Evolutionary conservation across 2,113 vertebrate genomes (phyloP).

Genomic region (Nanorana parkeri): DNA sequence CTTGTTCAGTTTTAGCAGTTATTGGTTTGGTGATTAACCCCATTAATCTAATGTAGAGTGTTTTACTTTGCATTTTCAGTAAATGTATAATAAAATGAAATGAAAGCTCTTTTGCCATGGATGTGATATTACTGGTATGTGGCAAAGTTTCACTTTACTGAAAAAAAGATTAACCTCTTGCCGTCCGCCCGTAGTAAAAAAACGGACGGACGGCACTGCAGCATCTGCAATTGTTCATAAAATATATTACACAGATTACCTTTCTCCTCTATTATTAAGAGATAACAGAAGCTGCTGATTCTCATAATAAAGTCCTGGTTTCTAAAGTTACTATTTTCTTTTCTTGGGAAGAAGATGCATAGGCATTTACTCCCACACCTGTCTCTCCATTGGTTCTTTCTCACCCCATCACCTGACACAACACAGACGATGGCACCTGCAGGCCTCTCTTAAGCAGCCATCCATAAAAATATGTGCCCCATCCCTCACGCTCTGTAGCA

Average conservation of each 20-base stretch:
- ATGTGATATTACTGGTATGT: too few relatives aligned
- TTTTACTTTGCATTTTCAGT: too few relatives aligned
- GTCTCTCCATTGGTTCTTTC: conserved; percentile 25
- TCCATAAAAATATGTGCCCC: conserved; percentile 54
- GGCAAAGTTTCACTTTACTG: too few relatives aligned
- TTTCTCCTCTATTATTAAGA: not conserved
- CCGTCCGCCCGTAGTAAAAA: too few relatives aligned
- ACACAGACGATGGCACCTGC: conserved; percentile 52
- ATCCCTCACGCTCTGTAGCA: conserved; percentile 34
- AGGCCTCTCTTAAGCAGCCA: conserved; percentile 38
- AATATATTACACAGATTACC: not conserved
- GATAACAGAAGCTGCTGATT: not conserved
- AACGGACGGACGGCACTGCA: too few relatives aligned
- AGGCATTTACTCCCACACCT: conserved; percentile 27
- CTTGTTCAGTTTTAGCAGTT: too few relatives aligned
- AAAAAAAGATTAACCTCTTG: too few relatives aligned
- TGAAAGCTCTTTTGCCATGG: too few relatives aligned
- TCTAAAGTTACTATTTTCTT: conserved; percentile 12
- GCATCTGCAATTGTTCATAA: not conserved
- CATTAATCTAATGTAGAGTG: too few relatives aligned
- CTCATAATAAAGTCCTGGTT: not conserved
- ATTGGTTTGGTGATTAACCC: too few relatives aligned
- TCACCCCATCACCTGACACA: conserved; percentile 56
- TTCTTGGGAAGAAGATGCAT: conserved; percentile 7
- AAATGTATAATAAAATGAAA: too few relatives aligned